Conservation (phyloP, 2,113 vertebrate genomes). For the Protobothrops mucrosquamatus region DNA sequence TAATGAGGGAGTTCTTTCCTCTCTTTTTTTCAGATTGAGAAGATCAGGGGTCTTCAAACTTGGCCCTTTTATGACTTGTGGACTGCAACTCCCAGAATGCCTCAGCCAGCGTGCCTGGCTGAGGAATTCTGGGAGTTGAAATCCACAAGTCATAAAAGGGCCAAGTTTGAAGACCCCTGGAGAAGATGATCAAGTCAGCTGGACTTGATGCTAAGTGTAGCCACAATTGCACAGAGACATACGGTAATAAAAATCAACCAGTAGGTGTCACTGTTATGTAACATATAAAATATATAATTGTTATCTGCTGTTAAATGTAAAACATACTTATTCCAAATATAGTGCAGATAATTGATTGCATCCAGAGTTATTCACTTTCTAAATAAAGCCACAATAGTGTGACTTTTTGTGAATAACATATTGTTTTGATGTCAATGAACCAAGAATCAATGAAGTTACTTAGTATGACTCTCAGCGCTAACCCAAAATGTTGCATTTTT, state of each 20-base stretch:
- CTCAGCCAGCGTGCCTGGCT: no score
- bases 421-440: background rate
- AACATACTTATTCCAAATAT: background rate
- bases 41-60: no score
- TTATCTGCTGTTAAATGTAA: background rate
- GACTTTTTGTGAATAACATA: background rate
- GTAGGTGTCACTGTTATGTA: slow-evolving; percentile 49
- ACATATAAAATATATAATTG: background rate
- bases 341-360: background rate
- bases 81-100: no score
- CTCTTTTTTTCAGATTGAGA: background rate
- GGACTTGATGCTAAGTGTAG: background rate
- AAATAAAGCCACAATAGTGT: background rate
- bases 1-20: background rate
- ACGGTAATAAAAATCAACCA: rapidly evolving
- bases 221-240: background rate
- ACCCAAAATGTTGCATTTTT: background rate
- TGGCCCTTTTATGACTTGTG: no score
- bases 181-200: background rate
- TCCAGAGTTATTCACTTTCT: background rate
- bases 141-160: no score
- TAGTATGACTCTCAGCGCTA: background rate
- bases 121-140: no score
- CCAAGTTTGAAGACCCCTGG: no score
- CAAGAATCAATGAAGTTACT: background rate